Evolutionary conservation across 1,140 invertebrate species (phyloP).

Genomic region (Physella acuta): DNA sequence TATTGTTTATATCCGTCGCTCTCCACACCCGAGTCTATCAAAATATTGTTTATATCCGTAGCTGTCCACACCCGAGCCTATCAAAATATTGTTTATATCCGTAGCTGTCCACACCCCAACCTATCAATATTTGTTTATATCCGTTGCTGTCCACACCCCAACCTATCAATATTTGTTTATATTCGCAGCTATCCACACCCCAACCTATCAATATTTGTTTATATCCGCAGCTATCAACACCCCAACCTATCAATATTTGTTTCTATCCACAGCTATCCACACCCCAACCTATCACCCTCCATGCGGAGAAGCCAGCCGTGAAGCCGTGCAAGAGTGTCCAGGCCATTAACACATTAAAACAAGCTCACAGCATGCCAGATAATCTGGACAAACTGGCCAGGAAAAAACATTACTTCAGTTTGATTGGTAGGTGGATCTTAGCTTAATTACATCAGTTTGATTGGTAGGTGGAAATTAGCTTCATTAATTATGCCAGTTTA

Average conservation of each 20-base stretch:
- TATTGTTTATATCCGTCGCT: no score
- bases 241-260: conserved; percentile 62
- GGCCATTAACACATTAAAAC: conserved; percentile 6
- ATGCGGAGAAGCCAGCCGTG: conserved; percentile 63
- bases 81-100: no score
- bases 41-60: no score
- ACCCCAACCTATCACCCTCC: conserved; percentile 67
- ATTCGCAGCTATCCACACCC: no score
- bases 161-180: background rate
- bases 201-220: background rate
- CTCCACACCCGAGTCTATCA: no score
- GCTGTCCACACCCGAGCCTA: background rate
- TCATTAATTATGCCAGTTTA: no score
- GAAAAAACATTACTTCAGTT: conserved; percentile 37
- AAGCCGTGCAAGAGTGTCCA: conserved; percentile 39
- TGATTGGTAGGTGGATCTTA: conserved; percentile 34
- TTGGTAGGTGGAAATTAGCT: no score
- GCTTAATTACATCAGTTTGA: no score
- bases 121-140: background rate
- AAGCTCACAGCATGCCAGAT: conserved; percentile 53
- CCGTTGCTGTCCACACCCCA: no score
- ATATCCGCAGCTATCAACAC: conserved; percentile 66
- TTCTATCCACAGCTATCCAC: conserved; percentile 64
- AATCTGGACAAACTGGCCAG: conserved; percentile 49
- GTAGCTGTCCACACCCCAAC: no score